Evolutionary conservation across 64 coral and sea anemone species (phyloP).

Genomic region (Pocillopora damicornis): DNA sequence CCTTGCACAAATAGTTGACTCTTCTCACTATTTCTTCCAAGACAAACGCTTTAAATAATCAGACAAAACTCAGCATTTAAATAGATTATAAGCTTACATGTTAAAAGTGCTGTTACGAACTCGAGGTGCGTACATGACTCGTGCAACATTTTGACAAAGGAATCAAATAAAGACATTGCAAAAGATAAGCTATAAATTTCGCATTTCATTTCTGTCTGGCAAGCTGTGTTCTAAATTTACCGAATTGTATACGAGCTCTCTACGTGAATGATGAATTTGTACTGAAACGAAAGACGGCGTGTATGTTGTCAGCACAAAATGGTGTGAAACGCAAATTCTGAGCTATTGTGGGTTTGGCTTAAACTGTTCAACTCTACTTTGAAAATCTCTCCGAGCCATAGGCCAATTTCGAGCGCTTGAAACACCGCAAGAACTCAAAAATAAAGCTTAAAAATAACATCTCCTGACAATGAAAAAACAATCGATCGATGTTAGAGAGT

Average conservation of each 20-base stretch:
- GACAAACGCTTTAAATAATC: conserved; percentile 24
- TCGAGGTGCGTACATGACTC: not conserved
- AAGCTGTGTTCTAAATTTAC: not conserved
- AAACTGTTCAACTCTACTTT: not conserved
- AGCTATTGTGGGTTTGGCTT: not conserved
- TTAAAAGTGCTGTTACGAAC: not conserved
- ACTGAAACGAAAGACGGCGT: not conserved
- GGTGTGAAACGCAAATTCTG: not conserved
- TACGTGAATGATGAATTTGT: not conserved
- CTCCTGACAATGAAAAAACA: not conserved
- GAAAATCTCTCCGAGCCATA: not conserved
- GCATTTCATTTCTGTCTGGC: not conserved
- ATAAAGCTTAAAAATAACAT: not conserved
- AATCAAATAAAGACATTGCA: conserved; percentile 13
- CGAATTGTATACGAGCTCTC: not conserved
- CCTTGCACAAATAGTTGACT: not conserved
- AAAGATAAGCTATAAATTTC: not conserved
- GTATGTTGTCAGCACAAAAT: not conserved
- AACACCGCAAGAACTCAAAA: not conserved
- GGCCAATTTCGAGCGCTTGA: not conserved
- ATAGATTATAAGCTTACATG: conserved; percentile 2
- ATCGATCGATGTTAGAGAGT: not conserved
- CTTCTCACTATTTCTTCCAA: not conserved
- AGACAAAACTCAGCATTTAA: not conserved
- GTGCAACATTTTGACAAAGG: not conserved